A percentile compares a stretch with the other conserved stretches of the same genome.
Conservation (phyloP, 2,113 vertebrate species). For the Halichoeres trimaculatus region DNA sequence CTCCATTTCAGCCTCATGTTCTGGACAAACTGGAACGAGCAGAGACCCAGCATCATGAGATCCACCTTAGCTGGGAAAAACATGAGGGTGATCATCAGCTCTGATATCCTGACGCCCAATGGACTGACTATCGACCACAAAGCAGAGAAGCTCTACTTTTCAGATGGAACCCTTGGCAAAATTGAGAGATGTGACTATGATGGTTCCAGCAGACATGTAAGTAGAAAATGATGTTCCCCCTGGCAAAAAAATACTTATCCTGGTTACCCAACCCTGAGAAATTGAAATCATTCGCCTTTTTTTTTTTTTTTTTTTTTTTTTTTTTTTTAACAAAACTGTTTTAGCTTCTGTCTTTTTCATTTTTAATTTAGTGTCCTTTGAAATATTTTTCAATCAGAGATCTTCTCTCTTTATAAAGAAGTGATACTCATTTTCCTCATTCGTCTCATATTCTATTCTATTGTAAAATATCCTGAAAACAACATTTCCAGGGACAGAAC, state of each 20-base stretch:
- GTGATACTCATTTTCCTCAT: background rate
- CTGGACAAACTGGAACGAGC: slow-evolving; percentile 99
- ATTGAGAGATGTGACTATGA: slow-evolving; percentile 98
- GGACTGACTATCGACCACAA: slow-evolving; percentile 96
- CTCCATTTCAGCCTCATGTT: slow-evolving; percentile 91
- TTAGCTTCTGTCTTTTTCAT: background rate
- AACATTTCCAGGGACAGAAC: slow-evolving; percentile 1
- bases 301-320: too few species aligned
- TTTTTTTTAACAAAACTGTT: background rate
- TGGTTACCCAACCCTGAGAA: background rate
- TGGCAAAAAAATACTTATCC: background rate
- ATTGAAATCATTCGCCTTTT: background rate
- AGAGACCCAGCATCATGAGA: slow-evolving; percentile 97
- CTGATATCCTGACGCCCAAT: slow-evolving; percentile 94
- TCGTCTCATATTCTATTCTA: background rate
- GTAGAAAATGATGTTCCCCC: slow-evolving; percentile 65
- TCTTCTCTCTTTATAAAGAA: too few species aligned
- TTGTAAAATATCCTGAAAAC: slow-evolving; percentile 9
- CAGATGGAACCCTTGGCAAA: slow-evolving; percentile 94
- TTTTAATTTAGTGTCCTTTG: too few species aligned
- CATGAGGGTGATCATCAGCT: slow-evolving; percentile 90
- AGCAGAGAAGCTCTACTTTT: slow-evolving; percentile 97
- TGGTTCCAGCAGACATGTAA: slow-evolving; percentile 94
- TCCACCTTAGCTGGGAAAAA: slow-evolving; percentile 92
- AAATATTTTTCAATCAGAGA: background rate